These are phyloP conservation scores for Eulimnadia texana DNA, from an alignment of 1,140 invertebrate genomes.

Conservation along the genomic window DNA sequence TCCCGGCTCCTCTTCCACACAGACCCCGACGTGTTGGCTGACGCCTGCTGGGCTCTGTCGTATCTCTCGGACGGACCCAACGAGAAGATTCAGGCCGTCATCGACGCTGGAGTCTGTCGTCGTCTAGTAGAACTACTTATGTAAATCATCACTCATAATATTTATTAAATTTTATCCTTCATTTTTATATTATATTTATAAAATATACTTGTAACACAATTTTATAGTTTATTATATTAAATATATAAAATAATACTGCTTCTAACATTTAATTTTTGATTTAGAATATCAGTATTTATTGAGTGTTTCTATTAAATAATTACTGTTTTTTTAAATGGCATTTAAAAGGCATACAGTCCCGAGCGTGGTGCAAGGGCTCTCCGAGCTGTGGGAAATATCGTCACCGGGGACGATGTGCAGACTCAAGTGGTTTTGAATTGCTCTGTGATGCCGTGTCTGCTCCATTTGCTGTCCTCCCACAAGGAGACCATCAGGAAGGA, in stretches of 20 bases:
- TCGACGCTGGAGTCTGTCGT: conserved; percentile 87
- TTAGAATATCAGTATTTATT: too few relatives aligned
- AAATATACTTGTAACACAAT: background rate
- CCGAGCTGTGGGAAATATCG: conserved; percentile 91
- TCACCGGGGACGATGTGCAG: conserved; percentile 93
- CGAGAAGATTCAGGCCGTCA: conserved; percentile 95
- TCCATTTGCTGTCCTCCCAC: conserved; percentile 57
- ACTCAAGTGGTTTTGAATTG: conserved; percentile 90
- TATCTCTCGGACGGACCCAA: conserved; percentile 94
- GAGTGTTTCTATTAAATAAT: too few relatives aligned
- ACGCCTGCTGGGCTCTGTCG: conserved; percentile 89
- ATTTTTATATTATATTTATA: background rate
- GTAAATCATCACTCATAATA: conserved; percentile 39
- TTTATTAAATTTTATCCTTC: background rate
- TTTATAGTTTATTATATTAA: too few relatives aligned
- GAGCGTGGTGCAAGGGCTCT: conserved; percentile 90
- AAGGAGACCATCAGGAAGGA: conserved; percentile 88
- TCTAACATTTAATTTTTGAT: too few relatives aligned
- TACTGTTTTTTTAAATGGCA: too few relatives aligned
- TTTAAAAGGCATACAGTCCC: conserved; percentile 75
- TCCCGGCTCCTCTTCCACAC: conserved; percentile 72
- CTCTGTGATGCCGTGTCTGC: conserved; percentile 68
- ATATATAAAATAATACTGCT: background rate
- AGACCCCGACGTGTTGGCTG: conserved; percentile 82
- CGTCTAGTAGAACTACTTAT: conserved; percentile 85